Evolutionary conservation across 2,888 invertebrate genomes (phyloP), one percentile per base, ranked within the genome.

Genomic region (Labia minor): DNA sequence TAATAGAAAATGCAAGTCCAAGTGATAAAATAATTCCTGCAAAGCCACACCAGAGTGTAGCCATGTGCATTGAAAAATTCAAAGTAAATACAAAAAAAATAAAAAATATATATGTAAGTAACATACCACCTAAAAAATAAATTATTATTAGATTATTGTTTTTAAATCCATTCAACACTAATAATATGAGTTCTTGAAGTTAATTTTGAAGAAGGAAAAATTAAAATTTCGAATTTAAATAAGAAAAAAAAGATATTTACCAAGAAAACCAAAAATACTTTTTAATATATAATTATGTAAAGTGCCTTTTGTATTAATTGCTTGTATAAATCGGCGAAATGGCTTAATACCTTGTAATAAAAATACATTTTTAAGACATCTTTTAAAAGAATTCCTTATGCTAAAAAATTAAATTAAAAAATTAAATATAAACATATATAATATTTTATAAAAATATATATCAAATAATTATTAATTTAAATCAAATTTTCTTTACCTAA

Each of bases 41-140:
- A 61, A 85, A 71, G 0, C 84, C 81, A 72, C 86, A 86, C 72
- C 86, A 76, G 37, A 85, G 75, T 0, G 85, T 86, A 0, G 86
- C 85, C 19, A 81, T 80, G 0, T 81, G 78, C 1, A 86, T 74
- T 1, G 81, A 81, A 73, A 86, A 81, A 65, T 85, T 83, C 64
- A 87, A 73, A 75, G 87, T 86, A 70, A 85, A 82, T 0, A 87
- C 83, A 71, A 87, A 83, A 74, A 87, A 86, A 74, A 85, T 79
- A 73, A 86, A 87, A 72, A 86, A 83, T 49, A 86, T 76, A 72
- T 86, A 86, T 0, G 86, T 86, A 63, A 87, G 75, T 11, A 85
- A 70, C 63, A 86, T 80, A 0, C 88, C 88, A 65, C 70, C 72
- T 73, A 68, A 67, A 37, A 61, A 37, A n/a, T 26, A 33, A 66